A percentile compares a stretch with the other conserved stretches of the same genome.
These are phyloP conservation scores for Drosophila teissieri DNA, from an alignment of 1,140 invertebrate species.

Conservation along the genomic window DNA sequence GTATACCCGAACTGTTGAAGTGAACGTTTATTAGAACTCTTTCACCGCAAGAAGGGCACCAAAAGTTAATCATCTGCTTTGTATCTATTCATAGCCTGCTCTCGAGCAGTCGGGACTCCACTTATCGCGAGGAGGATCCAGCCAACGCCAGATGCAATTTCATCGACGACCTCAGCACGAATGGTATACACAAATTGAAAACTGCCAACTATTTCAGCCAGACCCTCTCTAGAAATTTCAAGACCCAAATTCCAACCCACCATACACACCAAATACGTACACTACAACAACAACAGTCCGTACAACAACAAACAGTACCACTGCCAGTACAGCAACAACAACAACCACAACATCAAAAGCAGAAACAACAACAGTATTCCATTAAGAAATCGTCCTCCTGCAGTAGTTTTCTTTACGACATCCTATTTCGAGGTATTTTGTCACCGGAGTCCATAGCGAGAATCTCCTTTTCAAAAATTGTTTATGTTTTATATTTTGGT, in stretches of 20 bases:
- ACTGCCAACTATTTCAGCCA: conserved; percentile 69
- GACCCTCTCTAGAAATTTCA: conserved; percentile 80
- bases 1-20: background rate
- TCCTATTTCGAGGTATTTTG: conserved; percentile 84
- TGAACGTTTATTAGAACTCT: no score
- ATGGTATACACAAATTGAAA: conserved; percentile 73
- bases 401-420: conserved; percentile 85
- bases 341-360: conserved; percentile 42
- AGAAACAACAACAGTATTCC: conserved; percentile 74
- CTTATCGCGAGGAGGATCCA: conserved; percentile 82
- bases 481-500: conserved; percentile 52
- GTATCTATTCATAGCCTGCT: conserved; percentile 86
- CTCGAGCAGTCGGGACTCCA: conserved; percentile 88
- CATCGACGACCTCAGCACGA: conserved; percentile 54
- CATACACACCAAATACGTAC: conserved; percentile 67
- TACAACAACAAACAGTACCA: conserved; percentile 47
- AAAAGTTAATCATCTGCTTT: background rate
- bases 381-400: conserved; percentile 85
- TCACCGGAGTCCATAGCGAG: conserved; percentile 64
- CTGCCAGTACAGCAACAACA: conserved; percentile 50
- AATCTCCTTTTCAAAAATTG: conserved; percentile 63
- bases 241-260: conserved; percentile 79
- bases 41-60: background rate
- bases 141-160: conserved; percentile 46
- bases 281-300: conserved; percentile 67